Evolutionary conservation across 2,888 invertebrate genomes (phyloP), one percentile per base, ranked within the genome.

Genomic region (Tipula confusa): DNA sequence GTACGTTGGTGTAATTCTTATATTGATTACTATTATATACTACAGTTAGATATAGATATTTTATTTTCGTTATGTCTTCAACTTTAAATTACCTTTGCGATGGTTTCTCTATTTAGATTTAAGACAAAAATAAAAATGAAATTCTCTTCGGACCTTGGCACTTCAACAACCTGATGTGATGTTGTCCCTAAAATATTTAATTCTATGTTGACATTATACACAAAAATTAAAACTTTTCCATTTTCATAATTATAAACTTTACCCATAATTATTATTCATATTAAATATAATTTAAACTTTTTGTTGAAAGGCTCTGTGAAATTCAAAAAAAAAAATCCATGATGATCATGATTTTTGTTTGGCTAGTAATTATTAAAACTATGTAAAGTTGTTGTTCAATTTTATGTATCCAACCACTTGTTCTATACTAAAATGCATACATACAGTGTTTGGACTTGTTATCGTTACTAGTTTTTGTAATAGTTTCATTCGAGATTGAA

Each of bases 241-340:
- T 64, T 64, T 64, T 64, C 64, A 18, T 64, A 64, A 64, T 64
- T 64, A 64, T 24, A 64, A 64, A 64, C 64, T 64, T 64, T 64
- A 24, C 24, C 64, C 64, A n/a, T 64, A 64, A 64, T 64, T 64
- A 64, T 64, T 64, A 64, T 64, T 64, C 64, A 64, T 43, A n/a
- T n/a, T n/a, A n/a, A n/a, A n/a, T n/a, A 36, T 43, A 64, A 64
- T 64, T 64, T 24, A 24, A 64, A 64, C 64, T 64, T 64, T 64
- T n/a, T n/a, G n/a, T n/a, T 64, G 24, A 64, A 64, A 43, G 24
- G 64, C 24, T 64, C 43, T 1, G 64, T 64, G 64, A 13, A 33
- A 9, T 64, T 11, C 24, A 18, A 18, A 24, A 64, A 64, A 15
- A 15, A 43, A 43, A 18, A 43, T 36, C n/a, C 24, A 64, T 43